phyloP scores from a whole-genome alignment of 2,888 invertebrate species.

The Trissonchulus latispiculum region DNA sequence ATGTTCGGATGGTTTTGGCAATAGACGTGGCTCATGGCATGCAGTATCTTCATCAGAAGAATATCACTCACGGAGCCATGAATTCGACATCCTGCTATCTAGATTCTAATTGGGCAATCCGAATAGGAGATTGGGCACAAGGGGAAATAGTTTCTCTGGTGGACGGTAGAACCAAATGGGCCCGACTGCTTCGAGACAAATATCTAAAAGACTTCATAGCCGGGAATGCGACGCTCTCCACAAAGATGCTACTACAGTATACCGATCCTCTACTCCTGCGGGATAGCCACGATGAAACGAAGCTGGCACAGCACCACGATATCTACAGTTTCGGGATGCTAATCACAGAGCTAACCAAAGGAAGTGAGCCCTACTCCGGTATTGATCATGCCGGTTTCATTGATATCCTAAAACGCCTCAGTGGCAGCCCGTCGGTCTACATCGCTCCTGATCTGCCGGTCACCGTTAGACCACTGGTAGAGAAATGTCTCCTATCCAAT shows the following conservation, averaged over 20 bases:
- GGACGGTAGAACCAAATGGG: not conserved
- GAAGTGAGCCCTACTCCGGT: not conserved
- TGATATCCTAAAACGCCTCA: not conserved
- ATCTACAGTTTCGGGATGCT: not conserved
- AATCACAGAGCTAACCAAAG: not conserved
- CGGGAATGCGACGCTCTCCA: not conserved
- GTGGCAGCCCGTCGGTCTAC: not conserved
- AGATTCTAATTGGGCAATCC: not conserved
- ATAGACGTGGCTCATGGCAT: not conserved
- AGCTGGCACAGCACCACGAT: not conserved
- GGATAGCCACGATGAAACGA: not conserved
- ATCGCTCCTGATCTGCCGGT: no score
- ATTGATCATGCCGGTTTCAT: not conserved
- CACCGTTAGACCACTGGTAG: not conserved
- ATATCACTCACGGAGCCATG: not conserved
- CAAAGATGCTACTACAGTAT: not conserved
- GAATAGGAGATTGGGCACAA: not conserved
- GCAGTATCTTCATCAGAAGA: not conserved
- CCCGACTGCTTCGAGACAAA: not conserved
- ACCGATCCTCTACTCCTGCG: not conserved
- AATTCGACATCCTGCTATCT: not conserved
- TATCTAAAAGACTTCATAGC: not conserved
- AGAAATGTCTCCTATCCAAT: not conserved
- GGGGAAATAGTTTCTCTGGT: not conserved
- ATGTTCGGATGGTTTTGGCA: not conserved